A percentile compares a stretch with the other conserved stretches of the same genome.
Conservation (phyloP, 2,113 vertebrate genomes). For the Microcebus ravelobensis region DNA sequence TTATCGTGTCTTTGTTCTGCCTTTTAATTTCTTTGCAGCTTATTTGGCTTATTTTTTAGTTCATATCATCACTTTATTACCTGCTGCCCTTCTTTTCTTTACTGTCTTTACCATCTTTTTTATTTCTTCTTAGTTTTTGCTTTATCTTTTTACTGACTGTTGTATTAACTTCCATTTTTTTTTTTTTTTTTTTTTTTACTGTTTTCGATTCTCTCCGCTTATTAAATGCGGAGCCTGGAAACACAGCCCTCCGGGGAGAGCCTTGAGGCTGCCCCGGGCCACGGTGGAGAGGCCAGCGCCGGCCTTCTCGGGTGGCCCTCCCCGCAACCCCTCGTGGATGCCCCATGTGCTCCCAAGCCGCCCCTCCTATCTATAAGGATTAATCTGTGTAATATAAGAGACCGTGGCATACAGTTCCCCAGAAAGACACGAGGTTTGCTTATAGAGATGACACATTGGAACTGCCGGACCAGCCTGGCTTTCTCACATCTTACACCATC, state of each 20-base stretch:
- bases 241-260: not conserved
- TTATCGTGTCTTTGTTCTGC: conserved; percentile 62
- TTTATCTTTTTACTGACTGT: conserved; percentile 67
- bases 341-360: not conserved
- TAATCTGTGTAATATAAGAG: not conserved
- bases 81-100: not conserved
- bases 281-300: not conserved
- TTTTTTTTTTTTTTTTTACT: conserved; percentile 63
- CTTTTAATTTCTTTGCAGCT: conserved; percentile 73
- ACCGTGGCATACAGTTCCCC: not conserved
- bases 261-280: not conserved
- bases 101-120: conserved; percentile 48
- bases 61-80: conserved; percentile 57
- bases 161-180: conserved; percentile 51
- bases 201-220: conserved; percentile 56
- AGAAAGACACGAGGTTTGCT: not conserved
- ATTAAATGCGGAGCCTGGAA: conserved; percentile 49
- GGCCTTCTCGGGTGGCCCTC: not conserved
- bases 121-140: conserved; percentile 70
- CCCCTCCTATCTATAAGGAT: not conserved
- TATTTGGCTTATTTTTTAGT: conserved; percentile 70
- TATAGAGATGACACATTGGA: not conserved
- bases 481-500: not conserved
- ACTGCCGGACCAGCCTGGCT: not conserved
- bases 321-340: not conserved